Conservation (phyloP, 2,113 vertebrate species). For the Prunella himalayana region DNA sequence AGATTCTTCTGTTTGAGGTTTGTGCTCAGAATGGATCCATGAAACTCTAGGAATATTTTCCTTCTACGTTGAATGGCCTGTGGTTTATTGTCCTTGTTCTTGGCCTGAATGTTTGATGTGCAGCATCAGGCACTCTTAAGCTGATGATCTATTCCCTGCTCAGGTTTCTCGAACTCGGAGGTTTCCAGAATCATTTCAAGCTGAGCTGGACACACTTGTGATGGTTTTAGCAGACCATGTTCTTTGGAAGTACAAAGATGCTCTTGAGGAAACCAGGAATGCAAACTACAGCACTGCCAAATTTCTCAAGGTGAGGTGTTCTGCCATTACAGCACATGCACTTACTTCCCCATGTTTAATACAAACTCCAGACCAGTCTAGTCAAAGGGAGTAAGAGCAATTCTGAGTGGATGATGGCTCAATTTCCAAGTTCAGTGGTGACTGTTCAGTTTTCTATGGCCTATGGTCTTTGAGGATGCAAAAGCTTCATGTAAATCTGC, state of each 20-base stretch:
- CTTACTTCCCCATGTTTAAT: not conserved
- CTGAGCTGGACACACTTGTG: slow-evolving; percentile 84
- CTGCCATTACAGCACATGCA: not conserved
- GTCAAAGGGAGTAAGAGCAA: not conserved
- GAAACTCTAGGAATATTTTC: not conserved
- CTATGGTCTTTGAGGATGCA: not conserved
- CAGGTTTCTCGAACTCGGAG: slow-evolving; percentile 86
- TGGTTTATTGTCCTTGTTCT: not conserved
- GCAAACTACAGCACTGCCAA: slow-evolving; percentile 87
- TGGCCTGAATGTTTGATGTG: not conserved
- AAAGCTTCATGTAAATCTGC: not conserved
- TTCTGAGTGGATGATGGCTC: not conserved
- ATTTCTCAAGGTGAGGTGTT: slow-evolving; percentile 87
- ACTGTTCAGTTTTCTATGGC: not conserved
- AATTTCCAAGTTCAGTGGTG: not conserved
- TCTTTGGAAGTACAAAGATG: slow-evolving; percentile 88
- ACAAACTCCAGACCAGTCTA: not conserved
- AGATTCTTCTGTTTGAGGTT: not conserved
- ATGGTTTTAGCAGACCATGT: slow-evolving; percentile 90
- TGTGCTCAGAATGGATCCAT: not conserved
- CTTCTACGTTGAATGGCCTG: not conserved
- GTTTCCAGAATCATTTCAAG: slow-evolving; percentile 89
- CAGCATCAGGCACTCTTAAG: not conserved
- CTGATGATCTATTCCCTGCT: not conserved
- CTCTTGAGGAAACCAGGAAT: slow-evolving; percentile 87